Percentiles rank a stretch among this genome's conserved stretches.
Conservation (phyloP, 2,888 invertebrate genomes). For the Exocentrus adspersus region DNA sequence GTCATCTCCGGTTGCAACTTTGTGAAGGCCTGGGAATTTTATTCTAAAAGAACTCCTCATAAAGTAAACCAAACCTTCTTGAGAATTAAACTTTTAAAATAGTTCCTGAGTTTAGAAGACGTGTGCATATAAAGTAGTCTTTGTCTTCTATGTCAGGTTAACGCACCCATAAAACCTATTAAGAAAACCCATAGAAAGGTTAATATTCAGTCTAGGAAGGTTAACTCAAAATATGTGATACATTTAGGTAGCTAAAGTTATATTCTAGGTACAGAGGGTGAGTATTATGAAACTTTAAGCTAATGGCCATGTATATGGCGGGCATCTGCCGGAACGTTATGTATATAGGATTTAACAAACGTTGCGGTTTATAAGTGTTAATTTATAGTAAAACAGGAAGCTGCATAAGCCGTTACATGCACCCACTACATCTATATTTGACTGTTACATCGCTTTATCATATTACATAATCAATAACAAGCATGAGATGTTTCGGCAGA, state of each 20-base stretch:
- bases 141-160: no score
- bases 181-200: neutral
- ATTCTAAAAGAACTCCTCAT: no score
- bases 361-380: constrained; percentile 42
- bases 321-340: constrained; percentile 38
- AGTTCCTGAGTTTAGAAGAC: no score
- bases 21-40: no score
- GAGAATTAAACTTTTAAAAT: no score
- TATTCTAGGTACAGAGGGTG: neutral
- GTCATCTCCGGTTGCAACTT: no score
- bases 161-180: neutral
- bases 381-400: constrained; percentile 38
- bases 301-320: constrained; percentile 39
- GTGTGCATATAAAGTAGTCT: no score
- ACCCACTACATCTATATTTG: constrained; percentile 22
- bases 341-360: constrained; percentile 40
- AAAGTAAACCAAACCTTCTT: no score
- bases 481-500: no score
- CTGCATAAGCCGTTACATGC: constrained; percentile 24
- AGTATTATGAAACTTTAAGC: constrained; percentile 39
- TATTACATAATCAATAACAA: neutral
- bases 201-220: no score
- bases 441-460: constrained; percentile 26
- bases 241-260: constrained; percentile 1
- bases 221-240: neutral